Percentiles rank a stretch among this genome's conserved stretches.
These are phyloP conservation scores for Sebastes steindachneri DNA, from an alignment of 2,797 vertebrate genomes.

Conservation along the genomic window DNA sequence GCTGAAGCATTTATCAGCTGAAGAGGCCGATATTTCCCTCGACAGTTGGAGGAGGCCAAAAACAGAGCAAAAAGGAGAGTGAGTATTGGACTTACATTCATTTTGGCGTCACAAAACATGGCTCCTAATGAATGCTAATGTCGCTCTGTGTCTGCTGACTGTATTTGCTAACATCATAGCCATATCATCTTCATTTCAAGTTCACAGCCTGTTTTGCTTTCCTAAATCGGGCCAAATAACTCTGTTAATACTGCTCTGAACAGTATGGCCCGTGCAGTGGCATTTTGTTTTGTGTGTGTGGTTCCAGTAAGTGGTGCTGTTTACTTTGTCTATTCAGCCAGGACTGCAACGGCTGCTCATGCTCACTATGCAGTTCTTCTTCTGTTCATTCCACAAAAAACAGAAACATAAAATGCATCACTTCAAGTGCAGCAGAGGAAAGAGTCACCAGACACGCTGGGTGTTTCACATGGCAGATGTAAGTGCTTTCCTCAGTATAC, in stretches of 20 bases:
- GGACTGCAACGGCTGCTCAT: not conserved
- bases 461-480: not conserved
- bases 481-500: not conserved
- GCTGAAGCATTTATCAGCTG: not conserved
- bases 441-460: not conserved
- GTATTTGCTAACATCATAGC: not conserved
- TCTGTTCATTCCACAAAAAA: not conserved
- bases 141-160: not conserved
- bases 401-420: constrained; percentile 24
- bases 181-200: not conserved
- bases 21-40: not conserved
- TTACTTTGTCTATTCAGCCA: not conserved
- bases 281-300: not conserved
- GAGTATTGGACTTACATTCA: not conserved
- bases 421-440: not conserved
- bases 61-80: not conserved
- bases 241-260: not conserved
- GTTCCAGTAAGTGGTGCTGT: not conserved
- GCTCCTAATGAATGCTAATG: not conserved
- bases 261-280: not conserved
- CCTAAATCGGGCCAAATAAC: not conserved
- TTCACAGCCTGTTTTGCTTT: not conserved
- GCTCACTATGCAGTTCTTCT: not conserved
- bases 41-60: not conserved
- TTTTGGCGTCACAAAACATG: not conserved